A percentile compares a stretch with the other conserved stretches of the same genome.
These are phyloP conservation scores for Eupsilia transversa DNA, from an alignment of 2,888 invertebrate genomes.

Conservation along the genomic window DNA sequence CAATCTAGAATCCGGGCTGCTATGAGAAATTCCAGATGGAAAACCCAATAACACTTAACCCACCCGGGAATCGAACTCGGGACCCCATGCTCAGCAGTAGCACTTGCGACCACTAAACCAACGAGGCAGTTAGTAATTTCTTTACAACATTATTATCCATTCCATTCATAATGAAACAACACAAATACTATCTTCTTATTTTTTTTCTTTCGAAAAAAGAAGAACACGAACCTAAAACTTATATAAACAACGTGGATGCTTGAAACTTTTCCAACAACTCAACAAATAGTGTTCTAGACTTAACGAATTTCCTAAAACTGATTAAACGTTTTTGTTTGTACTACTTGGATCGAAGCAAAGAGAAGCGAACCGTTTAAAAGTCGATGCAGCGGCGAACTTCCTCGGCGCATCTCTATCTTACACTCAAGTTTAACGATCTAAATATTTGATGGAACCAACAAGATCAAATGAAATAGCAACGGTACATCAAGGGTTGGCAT, in stretches of 20 bases:
- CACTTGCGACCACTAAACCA: too few relatives aligned
- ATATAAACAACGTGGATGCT: neutral
- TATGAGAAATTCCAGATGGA: too few relatives aligned
- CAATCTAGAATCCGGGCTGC: too few relatives aligned
- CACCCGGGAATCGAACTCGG: too few relatives aligned
- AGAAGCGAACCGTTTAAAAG: conserved; percentile 64
- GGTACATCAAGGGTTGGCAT: conserved; percentile 76
- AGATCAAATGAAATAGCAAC: conserved; percentile 87
- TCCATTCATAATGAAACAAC: too few relatives aligned
- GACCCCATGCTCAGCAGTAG: too few relatives aligned
- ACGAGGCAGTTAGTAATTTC: too few relatives aligned
- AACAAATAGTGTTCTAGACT: conserved; percentile 50
- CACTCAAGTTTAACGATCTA: conserved; percentile 86
- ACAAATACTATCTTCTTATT: neutral
- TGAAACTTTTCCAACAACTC: conserved; percentile 19
- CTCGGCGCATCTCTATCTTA: conserved; percentile 77
- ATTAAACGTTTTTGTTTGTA: conserved; percentile 63
- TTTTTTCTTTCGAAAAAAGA: neutral
- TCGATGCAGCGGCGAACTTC: conserved; percentile 78
- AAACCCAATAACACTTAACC: too few relatives aligned
- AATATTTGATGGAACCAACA: conserved; percentile 88
- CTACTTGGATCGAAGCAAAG: conserved; percentile 50
- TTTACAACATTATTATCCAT: too few relatives aligned
- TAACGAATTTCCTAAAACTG: conserved; percentile 60
- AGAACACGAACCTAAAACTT: neutral